A percentile compares a stretch with the other conserved stretches of the same genome.
Conservation (phyloP, 1,140 invertebrate species). For the Bilobella aurantiaca region DNA sequence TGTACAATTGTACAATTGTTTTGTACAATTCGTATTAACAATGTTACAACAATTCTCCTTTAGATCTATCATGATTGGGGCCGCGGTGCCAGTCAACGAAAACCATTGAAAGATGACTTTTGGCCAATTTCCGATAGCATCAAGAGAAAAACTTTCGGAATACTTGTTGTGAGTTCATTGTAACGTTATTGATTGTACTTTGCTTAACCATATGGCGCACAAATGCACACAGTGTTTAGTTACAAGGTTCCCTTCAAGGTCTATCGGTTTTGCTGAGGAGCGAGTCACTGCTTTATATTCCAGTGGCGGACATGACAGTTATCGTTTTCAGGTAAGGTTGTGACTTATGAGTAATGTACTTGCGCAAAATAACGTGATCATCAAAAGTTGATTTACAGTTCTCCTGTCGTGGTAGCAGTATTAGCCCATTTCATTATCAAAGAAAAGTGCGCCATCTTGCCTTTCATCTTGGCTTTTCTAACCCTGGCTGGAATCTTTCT, state of each 20-base stretch:
- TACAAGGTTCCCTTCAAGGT: constrained; percentile 3
- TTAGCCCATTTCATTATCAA: constrained; percentile 22
- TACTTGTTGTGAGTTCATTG: not conserved
- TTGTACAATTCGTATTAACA: not conserved
- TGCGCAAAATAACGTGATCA: not conserved
- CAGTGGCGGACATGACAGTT: constrained; percentile 23
- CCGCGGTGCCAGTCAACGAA: not conserved
- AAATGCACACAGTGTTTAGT: constrained; percentile 2
- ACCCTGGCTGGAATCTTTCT: constrained; percentile 15
- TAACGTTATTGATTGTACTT: constrained; percentile 1
- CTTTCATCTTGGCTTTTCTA: constrained; percentile 10
- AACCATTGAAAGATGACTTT: constrained; percentile 1
- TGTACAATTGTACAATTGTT: not conserved
- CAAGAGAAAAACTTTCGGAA: constrained; percentile 10
- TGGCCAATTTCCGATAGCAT: not conserved
- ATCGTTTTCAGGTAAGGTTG: constrained; percentile 21
- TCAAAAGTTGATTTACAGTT: not conserved
- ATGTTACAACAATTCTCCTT: not conserved
- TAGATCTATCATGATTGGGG: not conserved
- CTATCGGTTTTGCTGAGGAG: constrained; percentile 11
- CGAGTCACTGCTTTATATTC: constrained; percentile 13
- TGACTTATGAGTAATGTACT: no score
- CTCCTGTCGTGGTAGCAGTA: not conserved
- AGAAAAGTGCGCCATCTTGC: constrained; percentile 17
- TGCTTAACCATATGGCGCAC: no score